Percentiles rank a stretch among this genome's conserved stretches.
These are phyloP conservation scores for Romanomermis culicivorax DNA, from an alignment of 2,888 invertebrate species.

Conservation along the genomic window DNA sequence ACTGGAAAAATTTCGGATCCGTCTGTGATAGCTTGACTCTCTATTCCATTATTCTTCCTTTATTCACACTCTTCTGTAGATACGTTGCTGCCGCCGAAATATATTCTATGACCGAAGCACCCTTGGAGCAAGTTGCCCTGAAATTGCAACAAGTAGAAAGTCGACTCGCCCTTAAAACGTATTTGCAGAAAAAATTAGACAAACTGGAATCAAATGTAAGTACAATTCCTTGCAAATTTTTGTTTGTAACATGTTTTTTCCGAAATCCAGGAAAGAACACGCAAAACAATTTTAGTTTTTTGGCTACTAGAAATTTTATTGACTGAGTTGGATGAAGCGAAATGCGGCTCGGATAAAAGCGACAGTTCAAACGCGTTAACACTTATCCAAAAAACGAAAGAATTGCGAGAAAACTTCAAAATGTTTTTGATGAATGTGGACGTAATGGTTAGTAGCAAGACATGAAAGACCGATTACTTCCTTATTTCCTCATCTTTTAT, in stretches of 20 bases:
- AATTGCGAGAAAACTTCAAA: slow-evolving; percentile 47
- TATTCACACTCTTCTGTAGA: slow-evolving; percentile 13
- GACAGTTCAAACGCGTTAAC: neutral
- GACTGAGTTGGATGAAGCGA: slow-evolving; percentile 57
- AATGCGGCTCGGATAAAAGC: slow-evolving; percentile 9
- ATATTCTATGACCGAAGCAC: slow-evolving; percentile 67
- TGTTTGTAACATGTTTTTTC: no score
- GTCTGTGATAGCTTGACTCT: no score
- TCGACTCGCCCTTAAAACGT: slow-evolving; percentile 63
- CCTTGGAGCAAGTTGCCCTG: slow-evolving; percentile 79
- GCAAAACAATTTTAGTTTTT: slow-evolving; percentile 71
- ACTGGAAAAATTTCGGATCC: no score
- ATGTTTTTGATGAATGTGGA: slow-evolving; percentile 48
- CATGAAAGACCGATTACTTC: no score
- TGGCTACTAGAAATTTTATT: slow-evolving; percentile 85
- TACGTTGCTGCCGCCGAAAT: slow-evolving; percentile 43
- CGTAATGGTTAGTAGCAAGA: slow-evolving; percentile 37
- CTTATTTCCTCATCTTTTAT: no score
- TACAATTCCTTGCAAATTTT: no score
- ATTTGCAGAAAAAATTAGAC: slow-evolving; percentile 57
- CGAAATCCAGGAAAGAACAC: slow-evolving; percentile 50
- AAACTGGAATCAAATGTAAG: slow-evolving; percentile 39
- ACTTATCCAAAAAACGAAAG: slow-evolving; percentile 31
- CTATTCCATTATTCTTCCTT: no score
- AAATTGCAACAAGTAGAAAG: slow-evolving; percentile 63